These are phyloP conservation scores for Papilio gigon DNA, from an alignment of 2,888 invertebrate species.

Conservation along the genomic window DNA sequence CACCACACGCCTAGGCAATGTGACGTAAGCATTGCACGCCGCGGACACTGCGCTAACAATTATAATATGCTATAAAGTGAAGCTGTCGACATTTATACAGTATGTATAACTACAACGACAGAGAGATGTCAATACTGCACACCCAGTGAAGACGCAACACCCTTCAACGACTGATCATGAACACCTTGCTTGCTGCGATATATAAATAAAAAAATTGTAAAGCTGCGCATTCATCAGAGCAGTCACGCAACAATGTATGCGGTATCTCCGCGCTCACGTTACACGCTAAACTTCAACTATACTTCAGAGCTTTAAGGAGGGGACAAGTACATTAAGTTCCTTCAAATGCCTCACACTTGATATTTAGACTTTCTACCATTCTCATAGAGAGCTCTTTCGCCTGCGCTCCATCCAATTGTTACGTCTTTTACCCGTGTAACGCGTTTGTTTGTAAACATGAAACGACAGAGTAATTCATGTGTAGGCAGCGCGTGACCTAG, in stretches of 20 bases:
- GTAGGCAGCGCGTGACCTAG: conserved; percentile 33
- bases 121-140: background rate
- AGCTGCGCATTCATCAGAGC: no score
- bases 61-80: no score
- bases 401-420: background rate
- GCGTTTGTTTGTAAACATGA: conserved; percentile 38
- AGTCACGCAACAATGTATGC: no score
- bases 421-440: conserved; percentile 11
- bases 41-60: background rate
- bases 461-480: conserved; percentile 26
- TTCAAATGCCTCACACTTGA: background rate
- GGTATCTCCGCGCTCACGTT: no score
- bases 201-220: no score
- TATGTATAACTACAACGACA: background rate
- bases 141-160: background rate
- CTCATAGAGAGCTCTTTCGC: background rate
- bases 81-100: background rate
- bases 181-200: no score
- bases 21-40: background rate
- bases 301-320: background rate
- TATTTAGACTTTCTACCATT: background rate
- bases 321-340: background rate
- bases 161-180: background rate
- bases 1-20: background rate
- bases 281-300: background rate